Conservation (phyloP, 2,797 vertebrate species). For the Tapera naevia region DNA sequence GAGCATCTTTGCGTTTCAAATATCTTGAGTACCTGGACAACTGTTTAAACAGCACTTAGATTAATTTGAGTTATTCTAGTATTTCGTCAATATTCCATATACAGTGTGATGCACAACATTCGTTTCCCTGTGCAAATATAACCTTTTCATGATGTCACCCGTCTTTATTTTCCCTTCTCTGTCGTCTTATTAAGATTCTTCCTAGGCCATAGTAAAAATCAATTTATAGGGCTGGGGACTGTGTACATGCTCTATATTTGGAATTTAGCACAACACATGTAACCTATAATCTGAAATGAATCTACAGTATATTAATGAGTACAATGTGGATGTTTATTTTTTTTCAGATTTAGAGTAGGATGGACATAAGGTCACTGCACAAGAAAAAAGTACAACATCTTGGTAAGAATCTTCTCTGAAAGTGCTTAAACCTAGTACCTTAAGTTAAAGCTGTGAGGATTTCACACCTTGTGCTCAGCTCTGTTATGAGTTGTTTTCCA, state of each 20-base stretch:
- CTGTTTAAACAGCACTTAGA: not conserved
- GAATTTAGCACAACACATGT: not conserved
- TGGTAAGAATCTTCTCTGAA: not conserved
- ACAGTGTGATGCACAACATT: not conserved
- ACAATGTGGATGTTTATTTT: not conserved
- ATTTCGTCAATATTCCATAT: not conserved
- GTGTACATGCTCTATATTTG: fast-evolving
- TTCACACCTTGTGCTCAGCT: fast-evolving
- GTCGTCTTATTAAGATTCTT: not conserved
- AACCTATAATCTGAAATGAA: not conserved
- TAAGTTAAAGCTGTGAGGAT: not conserved
- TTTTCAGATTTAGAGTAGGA: not conserved
- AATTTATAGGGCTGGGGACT: not conserved
- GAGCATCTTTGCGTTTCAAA: not conserved
- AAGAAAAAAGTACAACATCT: not conserved
- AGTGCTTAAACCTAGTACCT: not conserved
- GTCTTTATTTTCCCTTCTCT: not conserved
- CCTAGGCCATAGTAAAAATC: not conserved
- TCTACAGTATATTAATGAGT: not conserved
- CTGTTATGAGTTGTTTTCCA: not conserved
- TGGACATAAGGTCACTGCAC: not conserved
- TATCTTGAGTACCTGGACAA: not conserved
- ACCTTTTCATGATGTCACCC: not conserved
- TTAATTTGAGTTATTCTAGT: not conserved
- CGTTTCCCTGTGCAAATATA: not conserved